Percentiles rank a stretch among this genome's conserved stretches.
These are phyloP conservation scores for Xyrauchen texanus DNA, from an alignment of 2,113 vertebrate species.

Conservation along the genomic window DNA sequence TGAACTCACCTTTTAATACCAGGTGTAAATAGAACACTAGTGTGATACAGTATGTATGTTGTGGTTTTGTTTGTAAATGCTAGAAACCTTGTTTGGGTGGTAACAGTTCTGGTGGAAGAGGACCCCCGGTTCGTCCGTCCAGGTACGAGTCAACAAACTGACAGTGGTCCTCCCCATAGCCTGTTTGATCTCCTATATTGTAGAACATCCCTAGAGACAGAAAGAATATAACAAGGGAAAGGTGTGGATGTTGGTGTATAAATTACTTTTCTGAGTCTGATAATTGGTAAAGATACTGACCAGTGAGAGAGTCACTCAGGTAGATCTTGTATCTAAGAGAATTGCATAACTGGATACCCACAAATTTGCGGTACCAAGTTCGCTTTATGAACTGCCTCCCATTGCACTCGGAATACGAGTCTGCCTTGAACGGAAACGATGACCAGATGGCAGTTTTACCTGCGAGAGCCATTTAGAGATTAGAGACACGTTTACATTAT, in stretches of 20 bases:
- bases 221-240: background rate
- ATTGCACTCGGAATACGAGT: constrained; percentile 90
- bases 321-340: constrained; percentile 99
- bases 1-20: too few relatives aligned
- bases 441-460: constrained; percentile 98
- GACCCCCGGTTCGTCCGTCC: constrained; percentile 89
- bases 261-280: background rate
- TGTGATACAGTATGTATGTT: background rate
- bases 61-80: background rate
- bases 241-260: background rate
- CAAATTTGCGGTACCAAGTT: constrained; percentile 98
- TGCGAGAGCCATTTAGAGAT: constrained; percentile 45
- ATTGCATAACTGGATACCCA: constrained; percentile 96
- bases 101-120: constrained; percentile 80
- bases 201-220: constrained; percentile 87
- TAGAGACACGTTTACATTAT: background rate
- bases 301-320: constrained; percentile 91
- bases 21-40: background rate
- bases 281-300: constrained; percentile 66
- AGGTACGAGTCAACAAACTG: constrained; percentile 98
- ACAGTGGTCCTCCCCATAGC: constrained; percentile 95
- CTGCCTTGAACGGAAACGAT: constrained; percentile 87
- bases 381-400: constrained; percentile 93
- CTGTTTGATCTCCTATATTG: constrained; percentile 94
- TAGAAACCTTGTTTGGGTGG: constrained; percentile 80